Base-by-base conservation (phyloP, 2,888 invertebrate genomes). In the Capitulum mitella region DNA sequence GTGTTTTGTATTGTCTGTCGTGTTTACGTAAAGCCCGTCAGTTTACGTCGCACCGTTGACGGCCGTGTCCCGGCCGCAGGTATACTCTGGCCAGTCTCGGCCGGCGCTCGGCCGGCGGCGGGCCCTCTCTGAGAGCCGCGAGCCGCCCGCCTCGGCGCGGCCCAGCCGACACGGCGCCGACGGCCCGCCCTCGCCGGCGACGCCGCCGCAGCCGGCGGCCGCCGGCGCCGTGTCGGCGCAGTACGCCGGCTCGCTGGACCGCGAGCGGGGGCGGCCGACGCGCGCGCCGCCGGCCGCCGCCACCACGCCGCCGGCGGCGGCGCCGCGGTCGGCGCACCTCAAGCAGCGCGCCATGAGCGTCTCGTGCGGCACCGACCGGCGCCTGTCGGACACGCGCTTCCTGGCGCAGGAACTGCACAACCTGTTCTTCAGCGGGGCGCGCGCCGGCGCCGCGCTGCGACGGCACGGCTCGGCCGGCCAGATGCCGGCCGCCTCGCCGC, bases 281-380 rank as follows among this genome's bases (percentile, higher is more conserved):
- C 64, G 64, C 29, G 29, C 64, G 64, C 64, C 64, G 34, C 34
- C 64, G 10, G 70, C 40, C 12, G 37, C 70, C 26, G 70, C 40
- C 1, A 16, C 22, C 29, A 10, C 37, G 40, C 8, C 70, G 22
- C 22, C 6, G 10, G n/a, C 8, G 5, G 2, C 70, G 26, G 40
- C 70, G 1, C 3, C 22, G 22, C 70, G 70, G 26, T 26, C 37
- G 37, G 19, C 22, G 26, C 40, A 37, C 40, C 26, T 70, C 26
- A 70, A 70, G 26, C 70, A 70, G 70, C 70, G 70, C 70, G 70
- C 70, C 40, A 40, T 70, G 70, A 70, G 70, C 70, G 70, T 70
- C 29, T 70, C 70, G 40, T 70, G 70, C 70, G 70, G 70, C 70
- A 26, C 70, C 70, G 70, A 70, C 70, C 70, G 70, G 10, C 70